Evolutionary conservation across 2,797 vertebrate genomes (phyloP).

Genomic region (Neopelma chrysocephalum): DNA sequence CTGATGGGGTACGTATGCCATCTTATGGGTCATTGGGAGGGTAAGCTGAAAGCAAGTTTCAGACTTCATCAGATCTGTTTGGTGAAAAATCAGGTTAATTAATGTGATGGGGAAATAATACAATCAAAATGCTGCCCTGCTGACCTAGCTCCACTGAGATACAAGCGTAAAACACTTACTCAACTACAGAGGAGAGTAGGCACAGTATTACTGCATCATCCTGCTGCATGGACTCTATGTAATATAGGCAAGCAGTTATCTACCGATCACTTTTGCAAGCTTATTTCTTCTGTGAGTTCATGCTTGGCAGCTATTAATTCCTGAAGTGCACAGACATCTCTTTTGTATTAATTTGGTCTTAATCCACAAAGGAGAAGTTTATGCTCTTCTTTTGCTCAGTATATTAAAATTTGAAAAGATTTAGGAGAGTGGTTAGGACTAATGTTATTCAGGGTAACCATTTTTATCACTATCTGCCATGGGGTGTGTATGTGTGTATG

Average conservation of each 20-base stretch:
- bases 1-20: not conserved
- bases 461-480: not conserved
- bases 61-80: not conserved
- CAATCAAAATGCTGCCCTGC: not conserved
- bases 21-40: not conserved
- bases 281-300: not conserved
- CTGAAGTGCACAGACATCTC: not conserved
- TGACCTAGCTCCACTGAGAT: not conserved
- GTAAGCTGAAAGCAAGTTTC: not conserved
- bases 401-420: not conserved
- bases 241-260: not conserved
- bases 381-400: not conserved
- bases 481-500: not conserved
- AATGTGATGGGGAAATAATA: not conserved
- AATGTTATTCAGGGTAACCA: not conserved
- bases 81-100: not conserved
- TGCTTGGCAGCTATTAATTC: not conserved
- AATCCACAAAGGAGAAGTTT: not conserved
- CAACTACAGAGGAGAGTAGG: not conserved
- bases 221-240: not conserved
- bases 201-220: too few relatives aligned
- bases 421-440: not conserved
- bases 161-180: not conserved
- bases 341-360: not conserved
- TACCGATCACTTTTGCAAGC: not conserved